phyloP scores from a whole-genome alignment of 2,888 invertebrate genomes.

The Bellardia bayeri region DNA sequence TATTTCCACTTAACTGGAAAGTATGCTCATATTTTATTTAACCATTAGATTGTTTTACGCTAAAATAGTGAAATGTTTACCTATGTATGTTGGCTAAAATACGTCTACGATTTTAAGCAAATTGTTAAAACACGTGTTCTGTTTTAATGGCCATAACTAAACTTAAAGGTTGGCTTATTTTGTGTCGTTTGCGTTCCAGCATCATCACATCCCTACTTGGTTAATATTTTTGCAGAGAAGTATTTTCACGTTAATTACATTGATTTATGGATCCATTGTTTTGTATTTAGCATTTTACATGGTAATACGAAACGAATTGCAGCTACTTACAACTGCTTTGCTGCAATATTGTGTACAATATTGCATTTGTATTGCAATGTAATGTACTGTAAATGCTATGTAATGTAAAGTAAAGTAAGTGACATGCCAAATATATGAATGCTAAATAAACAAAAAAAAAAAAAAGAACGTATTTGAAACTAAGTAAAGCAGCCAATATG shows the following conservation, averaged over 20 bases:
- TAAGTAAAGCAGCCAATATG: constrained; percentile 31
- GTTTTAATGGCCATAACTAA: constrained; percentile 65
- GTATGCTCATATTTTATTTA: constrained; percentile 27
- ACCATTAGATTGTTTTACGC: constrained; percentile 30
- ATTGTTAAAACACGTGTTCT: constrained; percentile 71
- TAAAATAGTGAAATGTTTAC: constrained; percentile 45
- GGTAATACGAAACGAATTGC: constrained; percentile 63
- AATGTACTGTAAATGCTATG: constrained; percentile 15
- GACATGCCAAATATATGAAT: constrained; percentile 31
- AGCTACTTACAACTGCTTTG: constrained; percentile 2
- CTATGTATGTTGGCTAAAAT: constrained; percentile 37
- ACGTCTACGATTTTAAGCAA: constrained; percentile 44
- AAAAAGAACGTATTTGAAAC: neutral
- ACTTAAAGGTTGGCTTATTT: constrained; percentile 51
- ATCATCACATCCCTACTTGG: constrained; percentile 58
- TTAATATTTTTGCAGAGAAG: constrained; percentile 51
- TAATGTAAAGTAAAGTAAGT: constrained; percentile 45
- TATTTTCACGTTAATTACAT: constrained; percentile 90
- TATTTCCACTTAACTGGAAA: constrained; percentile 33
- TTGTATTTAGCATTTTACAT: constrained; percentile 84
- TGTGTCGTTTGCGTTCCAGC: constrained; percentile 5
- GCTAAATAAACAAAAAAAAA: neutral
- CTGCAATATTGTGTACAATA: constrained; percentile 27
- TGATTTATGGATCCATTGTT: constrained; percentile 97
- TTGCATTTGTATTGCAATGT: constrained; percentile 33